Evolutionary conservation across 2,113 vertebrate genomes (phyloP).

Genomic region (Emydocephalus ijimae): DNA sequence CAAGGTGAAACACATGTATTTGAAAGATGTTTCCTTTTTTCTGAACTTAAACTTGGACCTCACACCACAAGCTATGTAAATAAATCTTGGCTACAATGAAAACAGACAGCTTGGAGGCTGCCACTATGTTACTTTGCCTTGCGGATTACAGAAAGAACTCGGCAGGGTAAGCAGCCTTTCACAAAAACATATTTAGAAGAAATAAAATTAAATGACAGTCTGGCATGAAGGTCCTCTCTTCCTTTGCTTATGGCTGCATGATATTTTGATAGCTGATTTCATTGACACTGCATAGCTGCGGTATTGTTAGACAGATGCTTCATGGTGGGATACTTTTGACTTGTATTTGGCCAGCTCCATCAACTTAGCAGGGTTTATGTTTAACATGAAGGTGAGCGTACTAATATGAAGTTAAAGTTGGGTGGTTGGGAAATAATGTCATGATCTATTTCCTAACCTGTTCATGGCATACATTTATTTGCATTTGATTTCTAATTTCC

Average conservation of each 20-base stretch:
- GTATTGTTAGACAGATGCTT: neutral
- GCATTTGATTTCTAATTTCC: too few species aligned
- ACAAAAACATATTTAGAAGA: conserved; percentile 45
- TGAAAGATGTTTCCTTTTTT: conserved; percentile 42
- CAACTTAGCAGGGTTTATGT: neutral
- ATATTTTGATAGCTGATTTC: conserved; percentile 20
- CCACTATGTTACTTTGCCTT: conserved; percentile 25
- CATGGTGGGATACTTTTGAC: neutral
- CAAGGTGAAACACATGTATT: conserved; percentile 26
- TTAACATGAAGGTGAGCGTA: neutral
- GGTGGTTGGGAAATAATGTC: neutral
- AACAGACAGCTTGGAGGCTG: conserved; percentile 38
- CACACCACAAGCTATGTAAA: conserved; percentile 40
- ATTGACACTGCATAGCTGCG: neutral
- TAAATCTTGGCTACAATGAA: conserved; percentile 45
- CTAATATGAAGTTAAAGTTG: neutral
- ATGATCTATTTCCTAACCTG: neutral
- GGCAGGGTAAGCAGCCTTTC: conserved; percentile 25
- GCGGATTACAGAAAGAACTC: conserved; percentile 41
- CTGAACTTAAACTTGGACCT: conserved; percentile 48
- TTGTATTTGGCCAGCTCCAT: neutral
- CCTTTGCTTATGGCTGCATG: conserved; percentile 2
- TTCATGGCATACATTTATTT: too few species aligned
- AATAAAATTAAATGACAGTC: conserved; percentile 44
- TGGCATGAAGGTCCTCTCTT: neutral